A percentile compares a stretch with the other conserved stretches of the same genome.
Evolutionary conservation across 1,140 invertebrate species (phyloP).

Genomic region (Ostrea denselamellosa): DNA sequence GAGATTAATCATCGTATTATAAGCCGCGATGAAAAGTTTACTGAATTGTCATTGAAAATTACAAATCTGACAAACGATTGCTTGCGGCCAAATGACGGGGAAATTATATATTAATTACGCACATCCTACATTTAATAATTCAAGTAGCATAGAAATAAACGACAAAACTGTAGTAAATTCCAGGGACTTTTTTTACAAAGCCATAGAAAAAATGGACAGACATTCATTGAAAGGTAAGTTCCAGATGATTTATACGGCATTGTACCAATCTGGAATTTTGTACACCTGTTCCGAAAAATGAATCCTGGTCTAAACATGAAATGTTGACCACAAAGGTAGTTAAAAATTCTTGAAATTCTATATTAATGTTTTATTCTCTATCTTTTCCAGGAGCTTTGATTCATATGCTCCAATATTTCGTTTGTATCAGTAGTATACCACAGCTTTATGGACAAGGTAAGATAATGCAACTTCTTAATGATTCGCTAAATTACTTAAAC

Average conservation of each 20-base stretch:
- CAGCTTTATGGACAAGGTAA: not conserved
- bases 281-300: too few relatives aligned
- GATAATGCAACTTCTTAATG: not conserved
- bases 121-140: conserved; percentile 17
- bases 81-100: not conserved
- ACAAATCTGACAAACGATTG: not conserved
- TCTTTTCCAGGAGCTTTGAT: not conserved
- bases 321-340: not conserved
- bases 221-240: not conserved
- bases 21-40: not conserved
- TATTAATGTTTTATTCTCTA: not conserved
- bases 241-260: too few relatives aligned
- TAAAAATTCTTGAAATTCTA: not conserved
- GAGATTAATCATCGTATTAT: not conserved
- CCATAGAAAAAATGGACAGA: not conserved
- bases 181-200: not conserved
- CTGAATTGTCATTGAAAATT: not conserved
- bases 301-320: too few relatives aligned
- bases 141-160: not conserved
- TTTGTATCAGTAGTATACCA: not conserved
- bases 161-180: not conserved
- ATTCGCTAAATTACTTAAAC: too few relatives aligned
- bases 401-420: not conserved
- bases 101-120: conserved; percentile 27
- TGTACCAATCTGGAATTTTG: too few relatives aligned